Percentiles rank a stretch among this genome's conserved stretches.
Evolutionary conservation across 2,113 vertebrate genomes (phyloP).

Genomic region (Amphilophus citrinellus): DNA sequence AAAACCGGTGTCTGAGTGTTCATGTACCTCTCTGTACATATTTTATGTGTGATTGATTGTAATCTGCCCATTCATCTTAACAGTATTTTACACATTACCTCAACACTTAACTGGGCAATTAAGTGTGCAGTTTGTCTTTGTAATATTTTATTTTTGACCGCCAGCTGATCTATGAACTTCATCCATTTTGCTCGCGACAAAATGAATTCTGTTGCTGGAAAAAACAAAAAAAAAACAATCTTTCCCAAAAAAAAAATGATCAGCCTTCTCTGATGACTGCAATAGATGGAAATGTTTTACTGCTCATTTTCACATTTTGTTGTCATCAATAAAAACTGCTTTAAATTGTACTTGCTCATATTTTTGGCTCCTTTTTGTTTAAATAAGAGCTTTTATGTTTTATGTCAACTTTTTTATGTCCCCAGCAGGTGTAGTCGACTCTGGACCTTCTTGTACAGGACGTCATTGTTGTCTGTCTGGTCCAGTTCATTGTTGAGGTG

Average conservation of each 20-base stretch:
- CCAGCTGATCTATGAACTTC: conserved; percentile 46
- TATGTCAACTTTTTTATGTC: too few relatives aligned
- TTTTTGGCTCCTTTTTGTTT: not conserved
- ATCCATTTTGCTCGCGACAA: conserved; percentile 24
- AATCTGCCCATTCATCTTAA: conserved; percentile 75
- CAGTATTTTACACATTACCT: conserved; percentile 82
- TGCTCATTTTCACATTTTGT: conserved; percentile 72
- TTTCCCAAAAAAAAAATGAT: conserved; percentile 52
- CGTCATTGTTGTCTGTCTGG: too few relatives aligned
- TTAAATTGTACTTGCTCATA: conserved; percentile 57
- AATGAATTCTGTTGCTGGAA: conserved; percentile 43
- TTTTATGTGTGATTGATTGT: conserved; percentile 79
- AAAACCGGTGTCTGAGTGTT: conserved; percentile 45
- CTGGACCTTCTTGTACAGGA: too few relatives aligned
- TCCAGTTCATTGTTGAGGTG: too few relatives aligned
- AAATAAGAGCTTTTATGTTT: too few relatives aligned
- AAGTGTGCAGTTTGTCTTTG: conserved; percentile 70
- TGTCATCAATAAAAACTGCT: conserved; percentile 78
- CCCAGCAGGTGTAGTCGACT: too few relatives aligned
- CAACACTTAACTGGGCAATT: conserved; percentile 78
- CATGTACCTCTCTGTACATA: conserved; percentile 60
- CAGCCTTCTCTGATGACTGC: conserved; percentile 65
- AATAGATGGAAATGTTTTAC: conserved; percentile 69
- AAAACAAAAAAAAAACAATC: conserved; percentile 24
- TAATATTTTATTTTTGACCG: conserved; percentile 27